Evolutionary conservation across 1,140 invertebrate species (phyloP).

Genomic region (Caenorhabditis elegans): WBcel235 BX284606.5:12059501-12060000

Average conservation of each 20-base stretch:
- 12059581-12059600: background rate
- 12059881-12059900: constrained; percentile 23
- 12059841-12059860: background rate
- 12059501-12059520: constrained; percentile 14
- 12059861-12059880: constrained; percentile 16
- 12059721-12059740: background rate
- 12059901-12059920: background rate
- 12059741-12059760: constrained; percentile 29
- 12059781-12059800: background rate
- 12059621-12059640: background rate
- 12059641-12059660: constrained; percentile 26
- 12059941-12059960: constrained; percentile 29
- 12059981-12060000: constrained; percentile 21
- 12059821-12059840: background rate
- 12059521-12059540: background rate
- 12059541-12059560: background rate
- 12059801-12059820: background rate
- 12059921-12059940: background rate
- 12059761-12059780: constrained; percentile 18
- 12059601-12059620: background rate
- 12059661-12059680: background rate
- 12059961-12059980: constrained; percentile 2
- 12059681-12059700: constrained; percentile 19
- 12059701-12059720: constrained; percentile 3
- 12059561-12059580: background rate